Base-by-base conservation (phyloP, 1,140 invertebrate species). In the Latrodectus geometricus region DNA sequence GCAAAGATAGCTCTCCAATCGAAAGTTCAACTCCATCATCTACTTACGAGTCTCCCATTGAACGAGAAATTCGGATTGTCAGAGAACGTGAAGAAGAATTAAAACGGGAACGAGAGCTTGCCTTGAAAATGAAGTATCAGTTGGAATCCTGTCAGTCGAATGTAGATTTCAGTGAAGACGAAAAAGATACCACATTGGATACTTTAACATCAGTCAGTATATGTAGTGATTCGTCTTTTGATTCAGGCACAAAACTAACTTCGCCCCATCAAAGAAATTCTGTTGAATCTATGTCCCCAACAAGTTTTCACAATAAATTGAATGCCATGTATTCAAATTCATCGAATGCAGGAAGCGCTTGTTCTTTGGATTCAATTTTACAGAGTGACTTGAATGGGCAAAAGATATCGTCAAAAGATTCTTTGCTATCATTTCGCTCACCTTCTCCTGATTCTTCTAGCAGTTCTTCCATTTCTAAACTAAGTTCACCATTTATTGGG, bases 61-160 rank as follows among this genome's bases (percentile, higher is more conserved):
- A 86, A 72, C 76, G 72, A 49, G 83, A 86, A 20, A 86, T 86
- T 48, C 69, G 83, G 72, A 86, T 86, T 12, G 83, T 52, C 68
- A 86, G 76, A 48, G 48, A 86, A 72, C 35, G 83, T 3, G 83
- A 86, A 78, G 74, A 86, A 61, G 83, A 86, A 72, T 50, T 86
- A n/a, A 75, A 76, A 68, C 9, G 15, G 4, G 82, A 84, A 54
- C 11, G 82, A n/a, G 82, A 84, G 54, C 73, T 74, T 54, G 82
- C 82, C 50, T 68, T 84, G 20, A 75, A 52, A 23, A 75, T 75
- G 17, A 86, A 86, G 56, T 49, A 52, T 14, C 74, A 86, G n/a
- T 35, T 70, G 49, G 83, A 86, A 50, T 56, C 75, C 23, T 73
- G 69, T n/a, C 50, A 52, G 52, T 20, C 23, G 11, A 84, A 54